Conservation (phyloP, 2,797 vertebrate genomes). For the Acanthornis magna region DNA sequence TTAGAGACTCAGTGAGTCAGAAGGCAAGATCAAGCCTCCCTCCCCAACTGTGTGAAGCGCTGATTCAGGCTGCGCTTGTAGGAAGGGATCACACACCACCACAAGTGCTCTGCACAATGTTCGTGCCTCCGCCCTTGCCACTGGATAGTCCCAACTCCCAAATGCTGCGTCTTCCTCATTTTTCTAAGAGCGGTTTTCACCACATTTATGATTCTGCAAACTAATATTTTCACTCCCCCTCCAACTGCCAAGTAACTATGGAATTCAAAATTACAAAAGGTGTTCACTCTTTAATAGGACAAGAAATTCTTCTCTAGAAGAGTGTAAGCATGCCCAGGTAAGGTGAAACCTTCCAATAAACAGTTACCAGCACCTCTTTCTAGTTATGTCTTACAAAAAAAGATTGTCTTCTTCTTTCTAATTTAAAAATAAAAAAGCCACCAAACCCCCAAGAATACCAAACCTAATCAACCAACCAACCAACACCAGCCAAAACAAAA, state of each 20-base stretch:
- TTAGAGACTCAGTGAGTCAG: neutral
- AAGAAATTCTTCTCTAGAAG: neutral
- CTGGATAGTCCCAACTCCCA: accelerated
- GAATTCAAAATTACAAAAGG: neutral
- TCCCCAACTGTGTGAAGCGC: accelerated
- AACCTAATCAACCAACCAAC: neutral
- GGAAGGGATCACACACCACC: neutral
- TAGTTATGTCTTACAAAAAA: neutral
- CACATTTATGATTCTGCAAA: neutral
- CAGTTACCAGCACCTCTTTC: neutral
- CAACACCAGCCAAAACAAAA: neutral
- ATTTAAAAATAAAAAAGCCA: neutral
- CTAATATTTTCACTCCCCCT: neutral
- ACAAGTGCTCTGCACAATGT: accelerated
- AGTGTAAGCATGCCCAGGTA: neutral
- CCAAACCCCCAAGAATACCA: neutral
- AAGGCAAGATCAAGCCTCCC: neutral
- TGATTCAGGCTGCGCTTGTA: neutral
- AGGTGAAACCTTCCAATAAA: neutral
- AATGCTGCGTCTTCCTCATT: neutral
- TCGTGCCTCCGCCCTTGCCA: accelerated
- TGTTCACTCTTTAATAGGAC: neutral
- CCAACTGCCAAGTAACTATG: neutral
- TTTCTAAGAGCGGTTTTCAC: neutral
- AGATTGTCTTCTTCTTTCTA: neutral